Conservation (phyloP, 2,797 vertebrate genomes). For the Sparus aurata region DNA sequence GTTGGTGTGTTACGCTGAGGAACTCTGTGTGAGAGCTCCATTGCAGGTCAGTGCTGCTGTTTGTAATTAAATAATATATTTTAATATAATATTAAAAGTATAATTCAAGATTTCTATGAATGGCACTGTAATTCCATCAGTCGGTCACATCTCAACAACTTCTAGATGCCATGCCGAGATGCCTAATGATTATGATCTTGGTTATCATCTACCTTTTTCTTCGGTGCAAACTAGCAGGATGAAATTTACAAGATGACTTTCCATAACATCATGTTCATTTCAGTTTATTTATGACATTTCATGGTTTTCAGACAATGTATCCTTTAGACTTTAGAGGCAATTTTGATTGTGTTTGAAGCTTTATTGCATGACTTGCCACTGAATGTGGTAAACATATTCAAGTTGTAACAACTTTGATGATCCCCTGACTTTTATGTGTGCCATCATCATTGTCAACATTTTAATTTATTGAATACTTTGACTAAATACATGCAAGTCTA, state of each 20-base stretch:
- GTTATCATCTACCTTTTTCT: background rate
- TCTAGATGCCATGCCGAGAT: background rate
- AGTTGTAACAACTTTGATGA: background rate
- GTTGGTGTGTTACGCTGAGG: conserved; percentile 84
- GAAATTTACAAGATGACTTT: too few relatives aligned
- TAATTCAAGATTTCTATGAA: background rate
- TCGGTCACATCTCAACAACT: background rate
- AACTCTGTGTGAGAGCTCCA: conserved; percentile 85
- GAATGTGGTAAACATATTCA: background rate
- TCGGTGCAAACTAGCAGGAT: background rate
- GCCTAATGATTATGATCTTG: background rate
- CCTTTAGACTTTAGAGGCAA: background rate
- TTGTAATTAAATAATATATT: background rate
- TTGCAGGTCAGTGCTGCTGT: conserved; percentile 77
- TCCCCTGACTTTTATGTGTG: background rate
- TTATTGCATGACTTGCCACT: background rate
- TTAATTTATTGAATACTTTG: background rate
- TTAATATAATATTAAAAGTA: background rate
- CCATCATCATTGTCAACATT: too few relatives aligned
- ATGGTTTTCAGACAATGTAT: background rate
- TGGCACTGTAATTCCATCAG: background rate
- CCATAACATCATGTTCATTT: too few relatives aligned
- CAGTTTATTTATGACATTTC: too few relatives aligned
- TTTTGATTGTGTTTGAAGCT: background rate
- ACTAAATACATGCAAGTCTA: background rate